Evolutionary conservation across 23 tunicate genomes (phyloP), one percentile per base, ranked within the genome.

Genomic region (Trididemnum clinides): DNA sequence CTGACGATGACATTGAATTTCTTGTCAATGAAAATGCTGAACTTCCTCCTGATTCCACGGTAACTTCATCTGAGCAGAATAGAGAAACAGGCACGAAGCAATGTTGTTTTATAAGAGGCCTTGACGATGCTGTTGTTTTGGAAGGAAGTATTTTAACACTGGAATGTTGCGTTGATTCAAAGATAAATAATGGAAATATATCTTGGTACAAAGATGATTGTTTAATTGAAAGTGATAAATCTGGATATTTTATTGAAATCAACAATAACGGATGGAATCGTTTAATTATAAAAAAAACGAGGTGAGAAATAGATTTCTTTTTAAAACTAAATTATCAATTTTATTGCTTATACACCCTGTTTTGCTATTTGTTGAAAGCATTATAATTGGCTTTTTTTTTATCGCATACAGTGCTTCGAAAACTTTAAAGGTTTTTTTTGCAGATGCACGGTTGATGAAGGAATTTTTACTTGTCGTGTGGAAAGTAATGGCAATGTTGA

Each of bases 391-490:
- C n/a, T n/a, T n/a, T n/a, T n/a, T n/a, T n/a, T n/a, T n/a, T n/a
- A n/a, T n/a, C n/a, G n/a, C n/a, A n/a, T n/a, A n/a, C n/a, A n/a
- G n/a, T 12, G 57, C 12, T 49, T 12, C 18, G 57, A 18, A 49
- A 49, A 49, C 18, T 49, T 49, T 49, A 12, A 49, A 18, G 57
- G 12, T 63, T 63, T 70, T 4, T 32, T 27, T 70, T 84, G 70
- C 73, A 85, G 88, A 39, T 73, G 82, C 82, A 30, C 36, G 30
- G 88, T 73, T 5, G 82, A 85, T 30, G 78, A 85, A 74, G 88
- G 88, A 0, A 35, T 74, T 0, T 85, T 32, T 28, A 58, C 82
- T n/a, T 86, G 90, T 51, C 76, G 64, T 64, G 84, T 64, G 7
- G 73, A 86, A 71, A 72, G 33, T 1, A 28, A 34, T 7, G 39